Base-by-base conservation (phyloP, 2,888 invertebrate genomes). In the Willowsia nigromaculata region DNA sequence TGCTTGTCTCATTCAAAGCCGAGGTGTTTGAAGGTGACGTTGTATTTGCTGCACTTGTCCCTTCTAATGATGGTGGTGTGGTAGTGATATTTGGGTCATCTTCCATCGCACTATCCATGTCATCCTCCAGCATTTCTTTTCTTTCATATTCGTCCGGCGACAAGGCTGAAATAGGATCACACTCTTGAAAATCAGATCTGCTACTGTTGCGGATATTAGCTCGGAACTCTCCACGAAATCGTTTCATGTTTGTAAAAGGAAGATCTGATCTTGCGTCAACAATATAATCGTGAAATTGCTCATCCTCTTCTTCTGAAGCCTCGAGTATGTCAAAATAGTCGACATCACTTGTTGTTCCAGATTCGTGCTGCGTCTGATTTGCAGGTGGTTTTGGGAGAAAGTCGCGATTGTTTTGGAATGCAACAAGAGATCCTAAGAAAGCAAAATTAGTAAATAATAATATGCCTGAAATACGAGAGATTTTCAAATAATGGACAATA, bases 331-430 rank as follows among this genome's bases (percentile, higher is more conserved):
- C 88, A 27, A 88, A 82, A 37, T 88, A 88, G 59, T 88, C 82
- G 5, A 82, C 82, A 40, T 88, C 71, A 43, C 62, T 82, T 30
- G 56, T 59, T 59, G 82, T 27, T 11, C 78, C 82, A 27, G 59
- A 65, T 25, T 82, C 81, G 5, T 82, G 71, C 15, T 80, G 65
- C 7, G 56, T 88, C 50, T 88, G 82, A 62, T 88, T 88, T 27
- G 82, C 82, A 47, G 88, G 74, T 59, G 88, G 82, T 25, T 87
- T 88, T 7, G 88, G 88, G 11, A 88, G 74, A 59, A 88, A 88
- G 22, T 88, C 88, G 30, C 37, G 18, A 53, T 88, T 88, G 40
- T 82, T 88, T 82, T 88, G 88, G 33, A 62, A 88, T 9, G 82
- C 88, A 2, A 88, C 82, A 22, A 88, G 37, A 22, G 82, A 82